These are phyloP conservation scores for Chunga burmeisteri DNA, from an alignment of 2,113 vertebrate genomes.

Conservation along the genomic window DNA sequence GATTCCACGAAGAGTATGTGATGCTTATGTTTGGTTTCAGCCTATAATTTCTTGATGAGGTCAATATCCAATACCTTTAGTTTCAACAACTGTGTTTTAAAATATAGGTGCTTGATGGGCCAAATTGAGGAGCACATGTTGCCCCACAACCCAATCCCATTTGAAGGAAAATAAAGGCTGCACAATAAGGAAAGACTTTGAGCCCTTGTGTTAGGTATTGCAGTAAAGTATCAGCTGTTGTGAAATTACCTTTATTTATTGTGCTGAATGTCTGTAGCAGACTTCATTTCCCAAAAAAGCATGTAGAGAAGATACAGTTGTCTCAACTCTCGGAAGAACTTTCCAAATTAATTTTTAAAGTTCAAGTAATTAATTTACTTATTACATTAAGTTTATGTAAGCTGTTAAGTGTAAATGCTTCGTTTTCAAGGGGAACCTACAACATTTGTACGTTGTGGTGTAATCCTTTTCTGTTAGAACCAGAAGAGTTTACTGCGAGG, in stretches of 20 bases:
- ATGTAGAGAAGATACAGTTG: neutral
- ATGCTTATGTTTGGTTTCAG: neutral
- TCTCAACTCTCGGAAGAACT: conserved; percentile 15
- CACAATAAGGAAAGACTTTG: neutral
- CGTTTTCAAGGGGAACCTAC: conserved; percentile 33
- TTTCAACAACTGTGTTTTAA: neutral
- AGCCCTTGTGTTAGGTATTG: neutral
- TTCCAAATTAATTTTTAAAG: conserved; percentile 62
- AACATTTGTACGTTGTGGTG: neutral
- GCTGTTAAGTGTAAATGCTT: conserved; percentile 60
- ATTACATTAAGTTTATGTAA: conserved; percentile 23
- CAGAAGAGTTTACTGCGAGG: neutral
- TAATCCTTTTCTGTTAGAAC: neutral
- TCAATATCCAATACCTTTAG: neutral
- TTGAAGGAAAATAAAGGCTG: neutral
- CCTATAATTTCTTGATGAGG: neutral
- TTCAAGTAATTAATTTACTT: conserved; percentile 33
- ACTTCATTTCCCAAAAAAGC: neutral
- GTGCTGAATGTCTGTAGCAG: neutral
- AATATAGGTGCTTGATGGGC: neutral
- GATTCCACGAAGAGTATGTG: neutral
- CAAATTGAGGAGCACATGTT: neutral
- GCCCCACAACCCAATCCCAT: neutral
- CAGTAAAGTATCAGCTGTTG: neutral
- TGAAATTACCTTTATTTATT: neutral